Evolutionary conservation across 2,113 vertebrate genomes (phyloP).

Genomic region (Heterochromis multidens): DNA sequence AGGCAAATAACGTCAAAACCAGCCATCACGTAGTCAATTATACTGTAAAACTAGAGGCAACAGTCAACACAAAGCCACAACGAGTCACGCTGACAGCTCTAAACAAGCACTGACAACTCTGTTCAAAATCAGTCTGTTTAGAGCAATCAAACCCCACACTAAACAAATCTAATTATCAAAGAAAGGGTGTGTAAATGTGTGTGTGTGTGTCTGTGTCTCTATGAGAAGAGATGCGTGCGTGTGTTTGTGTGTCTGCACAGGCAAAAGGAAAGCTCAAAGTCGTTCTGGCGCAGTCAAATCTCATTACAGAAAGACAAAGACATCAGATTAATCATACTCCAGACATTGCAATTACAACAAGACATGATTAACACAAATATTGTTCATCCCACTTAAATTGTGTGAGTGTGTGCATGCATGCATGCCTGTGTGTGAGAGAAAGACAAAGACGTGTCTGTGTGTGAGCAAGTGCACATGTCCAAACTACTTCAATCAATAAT

Average conservation of each 20-base stretch:
- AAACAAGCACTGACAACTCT: constrained; percentile 52
- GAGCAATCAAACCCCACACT: constrained; percentile 41
- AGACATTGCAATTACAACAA: constrained; percentile 71
- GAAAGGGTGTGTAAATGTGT: not conserved
- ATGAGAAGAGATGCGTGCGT: not conserved
- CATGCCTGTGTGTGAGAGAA: not conserved
- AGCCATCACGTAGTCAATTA: constrained; percentile 19
- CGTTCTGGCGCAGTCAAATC: constrained; percentile 62
- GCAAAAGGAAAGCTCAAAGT: constrained; percentile 51
- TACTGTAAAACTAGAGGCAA: constrained; percentile 19
- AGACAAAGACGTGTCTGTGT: constrained; percentile 37
- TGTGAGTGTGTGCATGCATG: not conserved
- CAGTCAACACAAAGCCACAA: constrained; percentile 14
- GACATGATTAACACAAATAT: constrained; percentile 71
- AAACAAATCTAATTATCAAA: constrained; percentile 65
- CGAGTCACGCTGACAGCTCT: constrained; percentile 7
- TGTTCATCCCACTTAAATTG: constrained; percentile 59
- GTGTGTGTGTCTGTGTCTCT: not conserved
- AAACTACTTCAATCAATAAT: constrained; percentile 70
- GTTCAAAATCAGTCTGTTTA: constrained; percentile 47
- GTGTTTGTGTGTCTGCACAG: constrained; percentile 13
- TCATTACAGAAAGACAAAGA: constrained; percentile 73
- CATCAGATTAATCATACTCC: constrained; percentile 71
- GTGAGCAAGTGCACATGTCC: constrained; percentile 45
- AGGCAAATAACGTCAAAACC: constrained; percentile 3